phyloP scores from a whole-genome alignment of 2,113 vertebrate genomes.

The Cichladusa arquata region DNA sequence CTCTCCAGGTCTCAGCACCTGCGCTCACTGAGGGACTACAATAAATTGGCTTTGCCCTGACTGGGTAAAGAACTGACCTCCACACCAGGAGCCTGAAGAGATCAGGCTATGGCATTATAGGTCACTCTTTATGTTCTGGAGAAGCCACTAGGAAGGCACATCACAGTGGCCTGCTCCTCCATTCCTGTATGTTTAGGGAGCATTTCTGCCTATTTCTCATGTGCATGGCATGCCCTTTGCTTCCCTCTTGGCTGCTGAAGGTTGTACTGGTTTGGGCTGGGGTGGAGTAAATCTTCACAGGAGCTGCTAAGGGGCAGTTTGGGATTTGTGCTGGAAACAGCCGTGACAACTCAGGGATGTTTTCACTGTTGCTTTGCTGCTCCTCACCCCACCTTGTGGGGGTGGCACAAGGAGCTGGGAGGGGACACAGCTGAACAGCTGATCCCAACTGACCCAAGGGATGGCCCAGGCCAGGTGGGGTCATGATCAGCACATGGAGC shows the following conservation, averaged over 20 bases:
- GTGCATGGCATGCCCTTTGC: not conserved
- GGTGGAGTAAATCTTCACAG: not conserved
- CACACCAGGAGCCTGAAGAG: not conserved
- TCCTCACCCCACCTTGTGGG: not conserved
- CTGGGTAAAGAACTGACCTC: not conserved
- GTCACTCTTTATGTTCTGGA: not conserved
- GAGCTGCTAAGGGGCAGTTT: accelerated
- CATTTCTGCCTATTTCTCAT: not conserved
- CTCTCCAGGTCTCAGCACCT: not conserved
- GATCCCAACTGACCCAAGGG: not conserved
- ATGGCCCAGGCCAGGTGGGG: accelerated
- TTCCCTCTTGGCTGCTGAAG: not conserved
- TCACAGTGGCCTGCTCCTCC: not conserved
- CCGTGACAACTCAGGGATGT: accelerated
- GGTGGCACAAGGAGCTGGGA: not conserved
- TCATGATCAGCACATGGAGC: too few relatives aligned
- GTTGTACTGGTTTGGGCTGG: not conserved
- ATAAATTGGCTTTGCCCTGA: not conserved
- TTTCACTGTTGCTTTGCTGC: accelerated
- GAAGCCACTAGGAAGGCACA: not conserved
- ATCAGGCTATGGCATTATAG: not conserved
- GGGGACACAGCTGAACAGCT: not conserved
- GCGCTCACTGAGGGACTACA: not conserved
- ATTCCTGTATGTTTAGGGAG: not conserved
- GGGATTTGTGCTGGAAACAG: not conserved